Percentiles rank a stretch among this genome's conserved stretches.
phyloP scores from a whole-genome alignment of 1,140 invertebrate genomes.

The Hycleus phaleratus region DNA sequence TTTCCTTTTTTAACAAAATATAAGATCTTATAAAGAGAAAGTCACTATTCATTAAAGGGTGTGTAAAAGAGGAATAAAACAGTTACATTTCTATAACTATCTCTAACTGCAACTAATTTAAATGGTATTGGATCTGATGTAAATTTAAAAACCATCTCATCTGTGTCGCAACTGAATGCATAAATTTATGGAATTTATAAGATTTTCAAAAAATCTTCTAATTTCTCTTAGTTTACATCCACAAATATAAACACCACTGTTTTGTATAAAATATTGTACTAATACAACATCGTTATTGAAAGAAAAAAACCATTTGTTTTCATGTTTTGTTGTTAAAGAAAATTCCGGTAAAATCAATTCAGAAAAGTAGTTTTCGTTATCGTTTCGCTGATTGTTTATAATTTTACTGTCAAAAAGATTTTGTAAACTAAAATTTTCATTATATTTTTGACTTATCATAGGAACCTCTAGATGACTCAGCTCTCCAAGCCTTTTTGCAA shows the following conservation, averaged over 20 bases:
- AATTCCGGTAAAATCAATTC: too few species aligned
- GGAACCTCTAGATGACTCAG: background rate
- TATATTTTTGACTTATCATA: background rate
- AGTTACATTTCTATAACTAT: background rate
- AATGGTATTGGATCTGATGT: background rate
- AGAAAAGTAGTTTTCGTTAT: too few species aligned
- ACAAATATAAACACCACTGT: background rate
- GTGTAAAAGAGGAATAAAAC: background rate
- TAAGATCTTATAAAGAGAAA: background rate
- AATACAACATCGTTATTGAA: background rate
- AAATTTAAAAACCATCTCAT: background rate
- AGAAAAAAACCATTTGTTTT: constrained; percentile 4
- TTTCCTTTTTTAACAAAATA: background rate
- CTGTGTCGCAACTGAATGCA: background rate
- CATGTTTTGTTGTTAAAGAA: background rate
- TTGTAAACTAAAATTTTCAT: background rate
- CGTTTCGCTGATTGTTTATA: background rate
- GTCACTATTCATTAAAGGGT: background rate
- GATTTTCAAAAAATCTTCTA: background rate
- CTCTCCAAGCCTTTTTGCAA: constrained; percentile 18
- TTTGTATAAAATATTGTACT: background rate
- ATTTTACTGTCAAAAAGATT: too few species aligned
- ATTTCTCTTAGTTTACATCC: background rate
- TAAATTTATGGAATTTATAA: background rate
- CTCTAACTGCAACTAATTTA: background rate